Percentiles rank a stretch among this genome's conserved stretches.
Conservation (phyloP, 2,797 vertebrate genomes). For the Enoplosus armatus region DNA sequence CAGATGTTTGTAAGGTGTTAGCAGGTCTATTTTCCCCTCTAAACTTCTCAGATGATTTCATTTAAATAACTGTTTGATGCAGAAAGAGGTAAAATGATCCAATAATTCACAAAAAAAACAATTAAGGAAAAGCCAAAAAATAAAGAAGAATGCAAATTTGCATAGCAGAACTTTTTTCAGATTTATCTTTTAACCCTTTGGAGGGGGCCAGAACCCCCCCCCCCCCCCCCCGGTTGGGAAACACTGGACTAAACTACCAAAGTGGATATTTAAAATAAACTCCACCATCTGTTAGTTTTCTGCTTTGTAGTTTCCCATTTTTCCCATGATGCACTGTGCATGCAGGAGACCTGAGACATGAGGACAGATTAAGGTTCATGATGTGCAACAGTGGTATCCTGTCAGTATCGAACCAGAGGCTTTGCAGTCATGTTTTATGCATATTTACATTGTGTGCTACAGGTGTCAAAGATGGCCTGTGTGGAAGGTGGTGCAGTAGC, state of each 20-base stretch:
- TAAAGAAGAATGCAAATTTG: background rate
- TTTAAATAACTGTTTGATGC: background rate
- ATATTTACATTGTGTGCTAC: background rate
- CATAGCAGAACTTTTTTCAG: background rate
- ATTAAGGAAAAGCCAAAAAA: background rate
- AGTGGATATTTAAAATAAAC: background rate
- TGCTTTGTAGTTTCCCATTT: background rate
- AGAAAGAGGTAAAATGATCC: background rate
- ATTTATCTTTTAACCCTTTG: background rate
- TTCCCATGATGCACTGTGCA: background rate
- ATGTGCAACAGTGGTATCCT: background rate
- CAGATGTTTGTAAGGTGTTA: background rate
- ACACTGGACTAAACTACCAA: background rate
- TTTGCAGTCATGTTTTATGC: background rate
- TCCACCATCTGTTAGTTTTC: background rate
- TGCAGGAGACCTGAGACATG: background rate
- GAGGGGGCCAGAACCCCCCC: rapidly evolving
- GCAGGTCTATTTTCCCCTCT: background rate
- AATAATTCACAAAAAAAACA: no score
- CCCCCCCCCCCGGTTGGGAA: background rate
- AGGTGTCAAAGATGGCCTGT: conserved; percentile 78
- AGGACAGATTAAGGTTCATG: background rate
- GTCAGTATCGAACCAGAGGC: background rate
- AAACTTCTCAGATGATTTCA: background rate
- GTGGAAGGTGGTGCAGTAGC: conserved; percentile 76